phyloP scores from a whole-genome alignment of 2,113 vertebrate species.

The Rhea americana region DNA sequence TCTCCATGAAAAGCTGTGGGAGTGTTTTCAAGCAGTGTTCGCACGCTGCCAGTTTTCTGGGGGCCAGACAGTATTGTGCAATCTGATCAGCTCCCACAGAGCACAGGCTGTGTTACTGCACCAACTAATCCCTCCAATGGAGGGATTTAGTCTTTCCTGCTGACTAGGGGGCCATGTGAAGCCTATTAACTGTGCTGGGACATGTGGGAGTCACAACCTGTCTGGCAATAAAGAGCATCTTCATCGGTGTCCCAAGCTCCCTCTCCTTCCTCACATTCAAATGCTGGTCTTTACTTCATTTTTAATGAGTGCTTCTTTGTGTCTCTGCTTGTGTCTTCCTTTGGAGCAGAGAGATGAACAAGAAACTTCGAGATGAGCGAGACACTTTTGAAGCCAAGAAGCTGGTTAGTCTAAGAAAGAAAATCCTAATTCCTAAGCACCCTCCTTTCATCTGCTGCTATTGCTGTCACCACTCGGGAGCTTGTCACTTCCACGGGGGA shows the following conservation, averaged over 20 bases:
- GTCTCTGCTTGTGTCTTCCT: constrained; percentile 21
- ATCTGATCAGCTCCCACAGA: not conserved
- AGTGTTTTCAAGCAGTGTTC: not conserved
- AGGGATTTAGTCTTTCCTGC: not conserved
- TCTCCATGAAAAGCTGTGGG: not conserved
- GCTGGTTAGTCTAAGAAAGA: constrained; percentile 83
- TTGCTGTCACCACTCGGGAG: constrained; percentile 72
- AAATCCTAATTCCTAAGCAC: constrained; percentile 56
- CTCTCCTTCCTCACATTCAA: not conserved
- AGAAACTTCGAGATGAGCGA: constrained; percentile 88
- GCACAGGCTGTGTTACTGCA: not conserved
- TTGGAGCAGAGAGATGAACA: constrained; percentile 92
- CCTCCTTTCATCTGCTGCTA: constrained; percentile 74
- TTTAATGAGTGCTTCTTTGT: not conserved
- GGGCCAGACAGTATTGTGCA: not conserved
- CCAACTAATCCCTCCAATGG: not conserved
- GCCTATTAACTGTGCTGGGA: not conserved
- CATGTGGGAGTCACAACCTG: not conserved
- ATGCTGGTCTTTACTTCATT: not conserved
- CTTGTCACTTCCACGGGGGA: constrained; percentile 71
- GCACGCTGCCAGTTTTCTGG: not conserved
- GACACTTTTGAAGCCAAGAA: constrained; percentile 87
- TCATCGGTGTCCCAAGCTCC: not conserved
- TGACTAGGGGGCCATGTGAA: not conserved
- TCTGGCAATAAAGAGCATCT: not conserved